These are phyloP conservation scores for Turritopsis rubra DNA, from an alignment of 30 jellyfish, hydroid and myxozoan species.

Conservation along the genomic window DNA sequence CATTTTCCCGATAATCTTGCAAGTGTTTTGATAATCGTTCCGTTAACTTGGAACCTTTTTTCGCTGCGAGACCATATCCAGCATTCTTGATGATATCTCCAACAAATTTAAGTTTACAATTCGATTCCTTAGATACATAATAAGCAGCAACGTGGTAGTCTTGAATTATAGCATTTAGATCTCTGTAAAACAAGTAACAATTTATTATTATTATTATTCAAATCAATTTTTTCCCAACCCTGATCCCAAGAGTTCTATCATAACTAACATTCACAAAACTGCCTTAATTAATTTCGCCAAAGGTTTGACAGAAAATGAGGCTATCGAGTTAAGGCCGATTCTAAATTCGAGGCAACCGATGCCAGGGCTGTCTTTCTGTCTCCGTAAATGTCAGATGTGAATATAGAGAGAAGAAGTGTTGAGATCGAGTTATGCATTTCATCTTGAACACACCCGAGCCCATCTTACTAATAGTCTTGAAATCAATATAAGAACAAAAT, in stretches of 20 bases:
- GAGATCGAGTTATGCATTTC: no score
- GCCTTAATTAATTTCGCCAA: no score
- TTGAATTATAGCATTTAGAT: conserved; percentile 15
- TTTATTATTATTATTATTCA: not conserved
- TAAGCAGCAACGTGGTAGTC: not conserved
- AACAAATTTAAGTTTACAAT: conserved; percentile 8
- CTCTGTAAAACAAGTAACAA: not conserved
- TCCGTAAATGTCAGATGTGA: no score
- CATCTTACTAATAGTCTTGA: no score
- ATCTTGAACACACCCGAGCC: no score
- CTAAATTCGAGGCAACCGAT: no score
- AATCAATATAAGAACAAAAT: no score
- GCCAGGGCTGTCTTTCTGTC: no score
- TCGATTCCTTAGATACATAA: not conserved
- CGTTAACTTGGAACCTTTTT: not conserved
- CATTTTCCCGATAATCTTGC: not conserved
- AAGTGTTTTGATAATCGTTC: not conserved
- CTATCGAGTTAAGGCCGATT: no score
- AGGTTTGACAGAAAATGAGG: no score
- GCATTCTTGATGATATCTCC: conserved; percentile 14
- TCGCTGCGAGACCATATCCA: conserved; percentile 16
- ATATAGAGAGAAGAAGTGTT: no score
- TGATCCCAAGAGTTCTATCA: not conserved
- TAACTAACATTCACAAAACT: no score
- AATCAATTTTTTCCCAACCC: not conserved